phyloP scores from a whole-genome alignment of 1,140 invertebrate species.

The Solen grandis region DNA sequence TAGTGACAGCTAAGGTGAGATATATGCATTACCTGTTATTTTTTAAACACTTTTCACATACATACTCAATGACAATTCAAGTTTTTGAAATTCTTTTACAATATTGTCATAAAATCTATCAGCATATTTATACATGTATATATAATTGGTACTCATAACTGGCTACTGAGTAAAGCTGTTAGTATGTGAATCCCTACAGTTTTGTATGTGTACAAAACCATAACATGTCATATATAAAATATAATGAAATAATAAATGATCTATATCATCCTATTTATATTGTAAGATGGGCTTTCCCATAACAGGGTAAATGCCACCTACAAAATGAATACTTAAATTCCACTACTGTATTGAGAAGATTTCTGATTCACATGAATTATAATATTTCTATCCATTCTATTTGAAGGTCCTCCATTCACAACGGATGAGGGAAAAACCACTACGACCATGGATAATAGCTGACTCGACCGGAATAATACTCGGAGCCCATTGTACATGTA shows the following conservation, averaged over 20 bases:
- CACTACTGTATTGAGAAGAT: background rate
- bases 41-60: background rate
- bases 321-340: too few species aligned
- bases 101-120: background rate
- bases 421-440: conserved; percentile 12
- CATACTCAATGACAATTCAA: background rate
- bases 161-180: background rate
- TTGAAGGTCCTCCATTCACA: conserved; percentile 21
- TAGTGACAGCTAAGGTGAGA: conserved; percentile 17
- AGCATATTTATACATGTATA: background rate
- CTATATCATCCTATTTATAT: too few species aligned
- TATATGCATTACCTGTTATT: background rate
- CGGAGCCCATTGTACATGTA: conserved; percentile 30
- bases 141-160: background rate
- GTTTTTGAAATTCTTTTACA: background rate
- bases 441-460: conserved; percentile 3
- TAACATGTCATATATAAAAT: too few species aligned
- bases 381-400: background rate
- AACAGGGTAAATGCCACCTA: too few species aligned
- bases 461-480: background rate
- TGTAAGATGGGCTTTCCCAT: too few species aligned
- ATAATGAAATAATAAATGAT: too few species aligned
- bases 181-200: background rate
- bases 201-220: background rate
- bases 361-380: background rate